Evolutionary conservation across 2,888 invertebrate genomes (phyloP), one percentile per base, ranked within the genome.

Genomic region (Leptinotarsa rubiginosa): DNA sequence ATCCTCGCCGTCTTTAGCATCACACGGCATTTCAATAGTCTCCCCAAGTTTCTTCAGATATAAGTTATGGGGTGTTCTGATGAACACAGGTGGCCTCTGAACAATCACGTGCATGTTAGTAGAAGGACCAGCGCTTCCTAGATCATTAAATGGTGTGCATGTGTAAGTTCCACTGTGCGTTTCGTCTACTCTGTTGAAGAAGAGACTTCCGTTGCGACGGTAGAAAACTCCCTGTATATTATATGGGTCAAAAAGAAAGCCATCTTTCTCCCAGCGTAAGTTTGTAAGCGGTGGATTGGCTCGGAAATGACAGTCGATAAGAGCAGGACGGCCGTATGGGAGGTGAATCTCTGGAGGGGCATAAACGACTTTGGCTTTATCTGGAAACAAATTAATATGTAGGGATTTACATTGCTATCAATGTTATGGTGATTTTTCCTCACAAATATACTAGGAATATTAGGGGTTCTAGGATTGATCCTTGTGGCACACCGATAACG

Each of bases 251-350:
- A 95, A 97, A 1, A 96, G 91, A 82, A 96, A 94, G 20, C 96
- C 96, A 86, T 97, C 96, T 87, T 97, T 97, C 86, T 96, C 96
- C 97, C 98, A 98, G 79, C 95, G 92, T 73, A 97, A 90, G 85
- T 95, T 95, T 69, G 95, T 95, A 80, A 97, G 89, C 12, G 97
- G 95, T 18, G 97, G 98, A 89, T 97, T 97, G 5, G 97, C 95
- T 83, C 96, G 92, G 85, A 96, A 96, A 87, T 96, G 96, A 87
- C 98, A 98, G 88, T 96, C 96, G 73, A 98, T 90, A 73, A 95
- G 91, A 12, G 94, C 95, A 4, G 94, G 92, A 83, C 93, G 92
- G 22, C 97, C 97, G 83, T 92, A 93, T 0, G 97, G 95, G 81
- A 98, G 91, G 85, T 92, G 94, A 56, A 97, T 92, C 88, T 96